phyloP scores from a whole-genome alignment of 35 echinoderm and acorn worm genomes.

The Eucidaris tribuloides region DNA sequence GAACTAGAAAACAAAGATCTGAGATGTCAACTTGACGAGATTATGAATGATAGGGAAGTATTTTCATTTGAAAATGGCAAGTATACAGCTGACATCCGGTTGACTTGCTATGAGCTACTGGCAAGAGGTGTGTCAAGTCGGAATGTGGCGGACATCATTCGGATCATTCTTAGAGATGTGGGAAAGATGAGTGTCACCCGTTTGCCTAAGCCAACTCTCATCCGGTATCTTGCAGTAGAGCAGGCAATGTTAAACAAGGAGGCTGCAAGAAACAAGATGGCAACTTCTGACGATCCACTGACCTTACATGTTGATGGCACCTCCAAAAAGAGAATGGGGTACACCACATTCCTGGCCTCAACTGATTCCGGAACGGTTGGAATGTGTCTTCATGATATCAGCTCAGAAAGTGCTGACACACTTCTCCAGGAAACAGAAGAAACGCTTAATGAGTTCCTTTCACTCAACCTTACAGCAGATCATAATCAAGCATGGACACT shows the following conservation, averaged over 20 bases:
- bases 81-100: constrained; percentile 5
- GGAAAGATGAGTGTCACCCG: constrained; percentile 15
- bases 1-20: background rate
- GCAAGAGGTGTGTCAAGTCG: background rate
- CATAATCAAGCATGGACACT: background rate
- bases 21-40: constrained; percentile 20
- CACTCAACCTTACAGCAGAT: constrained; percentile 14
- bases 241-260: constrained; percentile 44
- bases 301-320: constrained; percentile 24
- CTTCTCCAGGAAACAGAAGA: constrained; percentile 13
- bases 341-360: constrained; percentile 22
- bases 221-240: constrained; percentile 23
- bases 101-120: background rate
- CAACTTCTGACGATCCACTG: background rate
- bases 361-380: constrained; percentile 12
- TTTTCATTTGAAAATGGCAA: constrained; percentile 16
- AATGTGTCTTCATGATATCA: constrained; percentile 27
- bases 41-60: background rate
- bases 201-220: constrained; percentile 21
- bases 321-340: constrained; percentile 18
- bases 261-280: constrained; percentile 17
- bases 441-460: constrained; percentile 4
- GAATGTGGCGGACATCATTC: constrained; percentile 34
- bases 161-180: constrained; percentile 8
- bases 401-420: background rate